These are phyloP conservation scores for Drosophila mercatorum DNA, from an alignment of 2,888 invertebrate species.

Conservation along the genomic window DNA sequence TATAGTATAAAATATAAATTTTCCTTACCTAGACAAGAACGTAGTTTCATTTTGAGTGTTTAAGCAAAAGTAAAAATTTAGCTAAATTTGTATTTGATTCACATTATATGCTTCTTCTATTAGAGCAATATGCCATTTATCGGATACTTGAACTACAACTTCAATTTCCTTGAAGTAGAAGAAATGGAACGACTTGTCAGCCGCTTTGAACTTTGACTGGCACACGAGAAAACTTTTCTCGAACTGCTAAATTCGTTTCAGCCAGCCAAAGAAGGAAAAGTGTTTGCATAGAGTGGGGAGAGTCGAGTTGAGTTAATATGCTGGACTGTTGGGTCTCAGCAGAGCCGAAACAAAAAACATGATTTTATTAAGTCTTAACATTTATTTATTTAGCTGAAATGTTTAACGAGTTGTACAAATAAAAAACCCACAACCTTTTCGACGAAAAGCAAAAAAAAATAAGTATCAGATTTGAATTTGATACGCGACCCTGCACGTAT, in stretches of 20 bases:
- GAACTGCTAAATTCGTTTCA: not conserved
- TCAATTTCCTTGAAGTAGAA: not conserved
- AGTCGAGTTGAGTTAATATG: not conserved
- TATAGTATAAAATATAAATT: too few relatives aligned
- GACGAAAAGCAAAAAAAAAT: constrained; percentile 41
- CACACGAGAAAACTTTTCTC: not conserved
- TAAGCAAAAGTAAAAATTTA: too few relatives aligned
- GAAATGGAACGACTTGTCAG: not conserved
- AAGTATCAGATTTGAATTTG: constrained; percentile 50
- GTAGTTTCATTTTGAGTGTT: too few relatives aligned
- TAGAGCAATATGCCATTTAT: too few relatives aligned
- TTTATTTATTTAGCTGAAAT: constrained; percentile 31
- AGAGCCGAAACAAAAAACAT: constrained; percentile 1
- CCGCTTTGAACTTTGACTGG: not conserved
- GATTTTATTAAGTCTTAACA: constrained; percentile 26
- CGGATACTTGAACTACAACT: too few relatives aligned
- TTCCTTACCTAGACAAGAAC: too few relatives aligned
- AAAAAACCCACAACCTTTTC: constrained; percentile 23
- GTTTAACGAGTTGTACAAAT: constrained; percentile 33
- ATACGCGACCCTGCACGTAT: constrained; percentile 62
- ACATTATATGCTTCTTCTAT: too few relatives aligned
- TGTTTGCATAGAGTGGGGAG: not conserved
- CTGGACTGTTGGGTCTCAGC: constrained; percentile 9
- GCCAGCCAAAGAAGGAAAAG: too few relatives aligned
- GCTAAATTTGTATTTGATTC: too few relatives aligned